Base-by-base conservation (phyloP, 2,797 vertebrate genomes). In the Falco peregrinus region DNA sequence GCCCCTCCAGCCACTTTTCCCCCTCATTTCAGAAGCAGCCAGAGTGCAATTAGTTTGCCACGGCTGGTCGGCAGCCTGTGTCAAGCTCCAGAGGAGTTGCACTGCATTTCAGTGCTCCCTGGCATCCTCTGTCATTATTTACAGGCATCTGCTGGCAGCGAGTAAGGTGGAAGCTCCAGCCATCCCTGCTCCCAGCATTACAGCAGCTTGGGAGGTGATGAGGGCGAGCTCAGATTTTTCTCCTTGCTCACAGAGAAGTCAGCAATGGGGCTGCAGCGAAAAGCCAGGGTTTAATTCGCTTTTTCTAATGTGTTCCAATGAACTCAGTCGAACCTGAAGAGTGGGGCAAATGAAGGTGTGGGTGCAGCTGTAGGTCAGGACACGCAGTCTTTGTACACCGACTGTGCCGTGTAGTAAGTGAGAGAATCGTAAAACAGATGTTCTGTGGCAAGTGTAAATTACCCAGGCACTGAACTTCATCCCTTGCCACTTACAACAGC, bases 361-460 rank as follows among this genome's bases (percentile, higher is more conserved):
- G 54, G 22, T 28, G n/a, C 71, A 95, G 80, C 65, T 64, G 11
- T 1, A 5, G 68, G 60, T 28, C 41, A 48, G 87, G 87, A 35
- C 63, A 19, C 1, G 6, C 17, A 3, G 35, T 78, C 74, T 89
- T 94, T 79, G 77, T 79, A 75, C 17, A 4, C 59, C 51, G 87
- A 8, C 51, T 56, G 35, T 6, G 17, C 71, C 12, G 1, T 47
- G 1, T 3, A 29, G 24, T 1, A 9, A 60, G 68, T 4, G 84
- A 60, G 70, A 35, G 84, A 18, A 51, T 24, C 57, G 13, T 89
- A 95, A 91, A 96, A 26, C 93, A 96, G 88, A 68, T 94, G 94
- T 39, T 50, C 78, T 50, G 69, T 70, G 63, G 65, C 61, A 78
- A 91, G 70, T 37, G 47, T 74, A 29, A 51, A 33, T 51, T 61